A percentile compares a stretch with the other conserved stretches of the same genome.
Conservation (phyloP, 2,888 invertebrate genomes). For the Morpho helenor region DNA sequence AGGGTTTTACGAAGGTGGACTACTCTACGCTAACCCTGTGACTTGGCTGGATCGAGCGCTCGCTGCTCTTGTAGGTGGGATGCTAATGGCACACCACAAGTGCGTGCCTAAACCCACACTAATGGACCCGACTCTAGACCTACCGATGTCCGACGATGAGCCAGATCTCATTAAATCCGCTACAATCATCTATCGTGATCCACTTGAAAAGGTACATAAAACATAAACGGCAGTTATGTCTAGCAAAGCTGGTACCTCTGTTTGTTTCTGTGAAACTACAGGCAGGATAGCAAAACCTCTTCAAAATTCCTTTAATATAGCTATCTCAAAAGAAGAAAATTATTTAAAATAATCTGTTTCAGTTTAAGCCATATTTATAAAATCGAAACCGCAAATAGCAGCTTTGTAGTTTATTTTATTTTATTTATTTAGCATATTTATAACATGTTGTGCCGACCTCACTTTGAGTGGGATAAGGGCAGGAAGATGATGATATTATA, state of each 20-base stretch:
- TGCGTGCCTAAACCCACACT: constrained; percentile 45
- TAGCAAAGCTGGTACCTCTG: neutral
- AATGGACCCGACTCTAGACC: constrained; percentile 26
- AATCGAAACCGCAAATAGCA: no score
- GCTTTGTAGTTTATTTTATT: no score
- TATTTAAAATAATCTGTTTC: no score
- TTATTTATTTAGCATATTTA: no score
- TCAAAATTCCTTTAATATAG: no score
- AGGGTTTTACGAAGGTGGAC: constrained; percentile 95
- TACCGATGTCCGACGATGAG: constrained; percentile 45
- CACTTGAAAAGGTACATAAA: constrained; percentile 47
- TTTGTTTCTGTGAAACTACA: no score
- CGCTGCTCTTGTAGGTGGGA: constrained; percentile 88
- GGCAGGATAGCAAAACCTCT: no score
- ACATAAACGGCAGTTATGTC: constrained; percentile 1
- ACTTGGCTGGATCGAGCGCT: constrained; percentile 95
- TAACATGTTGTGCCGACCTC: no score
- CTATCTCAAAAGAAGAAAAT: no score
- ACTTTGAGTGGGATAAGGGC: no score
- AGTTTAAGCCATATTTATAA: no score
- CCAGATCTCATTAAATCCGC: constrained; percentile 65
- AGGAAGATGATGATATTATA: no score
- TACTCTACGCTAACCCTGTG: constrained; percentile 91
- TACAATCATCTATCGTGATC: constrained; percentile 63
- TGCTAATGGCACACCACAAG: constrained; percentile 81